Base-by-base conservation (phyloP, 2,113 vertebrate genomes). In the Sisor rabdophorus region DNA sequence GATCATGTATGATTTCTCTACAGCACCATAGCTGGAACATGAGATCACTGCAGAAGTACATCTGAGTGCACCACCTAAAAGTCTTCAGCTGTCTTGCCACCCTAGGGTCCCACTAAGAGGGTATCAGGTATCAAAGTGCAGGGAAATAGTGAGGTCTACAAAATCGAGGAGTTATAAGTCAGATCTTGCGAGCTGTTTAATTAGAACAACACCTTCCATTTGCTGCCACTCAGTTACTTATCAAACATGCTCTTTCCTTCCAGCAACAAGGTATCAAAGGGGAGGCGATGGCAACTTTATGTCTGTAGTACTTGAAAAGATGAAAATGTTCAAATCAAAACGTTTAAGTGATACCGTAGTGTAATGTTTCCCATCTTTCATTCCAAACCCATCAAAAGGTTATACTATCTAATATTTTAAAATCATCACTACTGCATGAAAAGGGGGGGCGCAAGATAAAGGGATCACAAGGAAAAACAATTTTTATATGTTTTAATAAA, bases 141-240 rank as follows among this genome's bases (percentile, higher is more conserved):
- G n/a, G 56, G 44, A 48, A 59, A 75, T 30, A 64, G 28, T 36
- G 36, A 58, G 52, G 32, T 22, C 4, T 47, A 22, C 53, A n/a
- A 53, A 58, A 58, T 20, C 1, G 64, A 58, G 44, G 28, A 36
- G 64, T 60, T 69, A 70, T 70, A 61, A 77, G 30, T 60, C 64
- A 55, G 48, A 54, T 59, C 68, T 36, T 32, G 40, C 53, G 47
- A 50, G 40, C 75, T 76, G 26, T 54, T 69, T 36, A 69, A 69
- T 36, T 12, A 11, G 54, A 30, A 54, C 26, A 22, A 58, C 11
- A 4, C 4, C 20, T 77, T 68, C 65, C 50, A 60, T 70, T 77
- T 60, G 44, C 48, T 60, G n/a, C n/a, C n/a, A n/a, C n/a, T n/a
- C n/a, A n/a, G n/a, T n/a, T n/a, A n/a, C n/a, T n/a, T n/a, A n/a